Evolutionary conservation across 2,797 vertebrate genomes (phyloP).

Genomic region (Masticophis lateralis): DNA sequence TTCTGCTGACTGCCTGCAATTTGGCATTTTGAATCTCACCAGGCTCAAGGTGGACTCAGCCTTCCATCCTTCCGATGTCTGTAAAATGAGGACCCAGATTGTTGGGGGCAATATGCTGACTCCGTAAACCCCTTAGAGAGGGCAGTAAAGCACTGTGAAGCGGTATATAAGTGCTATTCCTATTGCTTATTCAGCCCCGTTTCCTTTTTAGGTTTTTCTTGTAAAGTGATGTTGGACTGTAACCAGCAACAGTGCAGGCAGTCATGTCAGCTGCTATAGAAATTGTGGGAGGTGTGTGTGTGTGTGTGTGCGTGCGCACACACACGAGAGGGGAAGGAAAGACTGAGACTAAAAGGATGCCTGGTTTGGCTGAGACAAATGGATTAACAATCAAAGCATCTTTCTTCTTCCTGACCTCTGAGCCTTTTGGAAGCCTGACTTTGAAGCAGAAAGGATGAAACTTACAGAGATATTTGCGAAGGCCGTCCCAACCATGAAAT

Average conservation of each 20-base stretch:
- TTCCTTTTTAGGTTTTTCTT: background rate
- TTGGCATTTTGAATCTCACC: too few species aligned
- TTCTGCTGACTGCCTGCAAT: too few species aligned
- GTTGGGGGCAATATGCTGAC: too few species aligned
- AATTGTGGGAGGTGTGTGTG: background rate
- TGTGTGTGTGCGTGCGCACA: too few species aligned
- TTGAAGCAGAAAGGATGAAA: background rate
- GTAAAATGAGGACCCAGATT: too few species aligned
- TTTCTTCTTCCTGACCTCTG: too few species aligned
- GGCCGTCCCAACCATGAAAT: conserved; percentile 95
- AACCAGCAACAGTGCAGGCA: background rate
- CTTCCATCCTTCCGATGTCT: too few species aligned
- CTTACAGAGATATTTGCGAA: conserved; percentile 94
- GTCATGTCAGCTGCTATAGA: background rate
- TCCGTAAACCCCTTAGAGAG: too few species aligned
- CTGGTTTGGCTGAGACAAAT: background rate
- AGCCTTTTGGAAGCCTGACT: background rate
- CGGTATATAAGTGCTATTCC: too few species aligned
- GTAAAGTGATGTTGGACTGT: background rate
- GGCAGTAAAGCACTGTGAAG: too few species aligned
- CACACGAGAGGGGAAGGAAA: background rate
- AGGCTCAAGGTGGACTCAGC: too few species aligned
- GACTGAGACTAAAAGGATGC: background rate
- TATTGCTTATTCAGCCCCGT: background rate
- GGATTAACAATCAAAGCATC: background rate